A percentile compares a stretch with the other conserved stretches of the same genome.
Evolutionary conservation across 2,888 invertebrate genomes (phyloP).

Genomic region (Drosophila imparisetae): DNA sequence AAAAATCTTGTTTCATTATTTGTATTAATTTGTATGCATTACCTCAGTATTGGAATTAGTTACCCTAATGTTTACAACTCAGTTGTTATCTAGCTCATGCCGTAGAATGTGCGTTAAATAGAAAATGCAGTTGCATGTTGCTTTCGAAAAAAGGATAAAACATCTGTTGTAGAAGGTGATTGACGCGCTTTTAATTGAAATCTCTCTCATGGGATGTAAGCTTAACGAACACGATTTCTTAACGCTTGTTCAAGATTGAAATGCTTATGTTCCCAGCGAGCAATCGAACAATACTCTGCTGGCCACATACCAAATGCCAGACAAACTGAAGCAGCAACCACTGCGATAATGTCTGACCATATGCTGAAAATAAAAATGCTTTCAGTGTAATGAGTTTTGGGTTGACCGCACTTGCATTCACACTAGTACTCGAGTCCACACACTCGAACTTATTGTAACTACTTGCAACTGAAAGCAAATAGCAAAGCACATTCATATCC

Average conservation of each 20-base stretch:
- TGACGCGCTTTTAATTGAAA: conserved; percentile 51
- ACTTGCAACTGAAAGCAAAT: conserved; percentile 42
- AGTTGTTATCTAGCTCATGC: background rate
- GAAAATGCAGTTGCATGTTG: background rate
- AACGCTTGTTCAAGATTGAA: conserved; percentile 15
- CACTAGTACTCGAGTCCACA: background rate
- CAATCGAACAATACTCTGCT: conserved; percentile 24
- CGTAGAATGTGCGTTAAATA: background rate
- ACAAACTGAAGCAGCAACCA: conserved; percentile 24
- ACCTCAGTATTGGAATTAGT: background rate
- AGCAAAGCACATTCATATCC: conserved; percentile 57
- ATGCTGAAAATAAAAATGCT: conserved; percentile 67
- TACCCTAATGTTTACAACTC: background rate
- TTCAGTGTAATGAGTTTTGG: conserved; percentile 69
- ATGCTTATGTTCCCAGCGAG: conserved; percentile 8
- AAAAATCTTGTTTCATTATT: background rate
- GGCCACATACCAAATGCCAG: conserved; percentile 30
- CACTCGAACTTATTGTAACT: conserved; percentile 3
- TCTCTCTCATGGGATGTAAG: background rate
- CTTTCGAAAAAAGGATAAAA: background rate
- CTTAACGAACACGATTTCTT: conserved; percentile 20
- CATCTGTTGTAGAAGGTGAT: conserved; percentile 26
- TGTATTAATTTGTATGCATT: background rate
- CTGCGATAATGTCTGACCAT: conserved; percentile 30
- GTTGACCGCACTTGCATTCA: conserved; percentile 34